These are phyloP conservation scores for Perccottus glenii DNA, from an alignment of 2,113 vertebrate genomes.

Conservation along the genomic window DNA sequence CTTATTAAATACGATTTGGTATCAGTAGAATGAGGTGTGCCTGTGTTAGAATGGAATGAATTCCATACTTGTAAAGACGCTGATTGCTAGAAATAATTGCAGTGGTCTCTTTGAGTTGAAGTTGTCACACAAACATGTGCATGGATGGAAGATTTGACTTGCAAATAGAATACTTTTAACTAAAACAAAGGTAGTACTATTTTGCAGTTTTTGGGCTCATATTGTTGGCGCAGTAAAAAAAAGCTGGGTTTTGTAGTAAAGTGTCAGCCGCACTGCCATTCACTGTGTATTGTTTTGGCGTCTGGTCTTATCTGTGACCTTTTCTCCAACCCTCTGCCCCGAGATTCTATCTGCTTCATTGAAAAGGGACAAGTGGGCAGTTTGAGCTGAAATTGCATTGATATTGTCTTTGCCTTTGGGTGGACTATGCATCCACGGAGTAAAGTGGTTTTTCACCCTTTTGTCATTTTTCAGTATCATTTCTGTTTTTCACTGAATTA, in stretches of 20 bases:
- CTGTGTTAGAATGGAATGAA: too few relatives aligned
- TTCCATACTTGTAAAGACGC: too few relatives aligned
- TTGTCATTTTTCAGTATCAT: slow-evolving; percentile 29
- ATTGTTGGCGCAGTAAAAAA: slow-evolving; percentile 4
- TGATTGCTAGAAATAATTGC: too few relatives aligned
- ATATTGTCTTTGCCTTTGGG: slow-evolving; percentile 72
- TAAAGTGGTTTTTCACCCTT: slow-evolving; percentile 55
- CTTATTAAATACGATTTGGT: too few relatives aligned
- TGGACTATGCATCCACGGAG: slow-evolving; percentile 50
- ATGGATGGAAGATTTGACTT: background rate
- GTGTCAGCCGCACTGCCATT: slow-evolving; percentile 24
- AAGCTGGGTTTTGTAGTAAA: slow-evolving; percentile 20
- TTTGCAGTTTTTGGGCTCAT: slow-evolving; percentile 12
- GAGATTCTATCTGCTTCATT: slow-evolving; percentile 71
- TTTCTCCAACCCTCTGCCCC: slow-evolving; percentile 56
- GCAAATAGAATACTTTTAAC: background rate
- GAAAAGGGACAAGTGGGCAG: slow-evolving; percentile 68
- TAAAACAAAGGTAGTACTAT: background rate
- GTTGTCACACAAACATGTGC: too few relatives aligned
- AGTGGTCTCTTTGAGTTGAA: too few relatives aligned
- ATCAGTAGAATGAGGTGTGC: too few relatives aligned
- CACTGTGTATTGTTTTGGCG: slow-evolving; percentile 45
- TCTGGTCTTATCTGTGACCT: slow-evolving; percentile 72
- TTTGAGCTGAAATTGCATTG: slow-evolving; percentile 75
- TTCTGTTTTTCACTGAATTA: slow-evolving; percentile 16